phyloP scores from a whole-genome alignment of 1,140 invertebrate genomes.

The Pararge aegeria region DNA sequence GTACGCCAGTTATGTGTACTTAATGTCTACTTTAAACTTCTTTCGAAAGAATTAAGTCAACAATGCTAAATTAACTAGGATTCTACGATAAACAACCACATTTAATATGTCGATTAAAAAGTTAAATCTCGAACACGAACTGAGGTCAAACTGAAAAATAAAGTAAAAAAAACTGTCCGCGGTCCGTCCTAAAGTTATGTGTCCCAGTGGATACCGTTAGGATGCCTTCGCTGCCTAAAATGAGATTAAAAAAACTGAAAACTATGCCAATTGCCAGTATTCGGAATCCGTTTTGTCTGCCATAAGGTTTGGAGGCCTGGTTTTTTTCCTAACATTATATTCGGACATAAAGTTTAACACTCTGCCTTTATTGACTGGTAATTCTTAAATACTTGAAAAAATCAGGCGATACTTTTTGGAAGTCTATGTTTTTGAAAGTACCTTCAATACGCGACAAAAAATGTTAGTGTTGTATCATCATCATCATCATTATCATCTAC shows the following conservation, averaged over 20 bases:
- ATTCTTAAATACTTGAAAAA: no score
- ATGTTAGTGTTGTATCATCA: no score
- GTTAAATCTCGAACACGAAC: constrained; percentile 48
- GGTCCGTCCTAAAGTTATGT: constrained; percentile 71
- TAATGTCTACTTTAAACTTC: no score
- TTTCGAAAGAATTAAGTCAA: no score
- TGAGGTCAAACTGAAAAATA: constrained; percentile 69
- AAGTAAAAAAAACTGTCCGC: constrained; percentile 60
- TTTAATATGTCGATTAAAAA: constrained; percentile 35
- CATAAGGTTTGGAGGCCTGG: constrained; percentile 26
- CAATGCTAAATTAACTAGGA: neutral
- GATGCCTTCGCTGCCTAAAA: constrained; percentile 66
- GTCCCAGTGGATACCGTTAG: constrained; percentile 73
- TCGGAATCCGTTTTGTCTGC: constrained; percentile 75
- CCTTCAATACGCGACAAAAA: no score
- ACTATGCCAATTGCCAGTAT: constrained; percentile 78
- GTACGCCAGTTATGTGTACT: no score
- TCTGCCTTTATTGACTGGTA: constrained; percentile 7
- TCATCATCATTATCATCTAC: no score
- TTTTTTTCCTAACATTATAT: constrained; percentile 21
- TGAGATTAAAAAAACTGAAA: constrained; percentile 64
- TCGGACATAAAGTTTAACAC: constrained; percentile 25
- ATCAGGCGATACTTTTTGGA: no score
- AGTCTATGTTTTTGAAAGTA: no score
- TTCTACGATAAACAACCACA: neutral